phyloP scores from a whole-genome alignment of 64 coral and sea anemone species.

The Stichodactyla helianthus region DNA sequence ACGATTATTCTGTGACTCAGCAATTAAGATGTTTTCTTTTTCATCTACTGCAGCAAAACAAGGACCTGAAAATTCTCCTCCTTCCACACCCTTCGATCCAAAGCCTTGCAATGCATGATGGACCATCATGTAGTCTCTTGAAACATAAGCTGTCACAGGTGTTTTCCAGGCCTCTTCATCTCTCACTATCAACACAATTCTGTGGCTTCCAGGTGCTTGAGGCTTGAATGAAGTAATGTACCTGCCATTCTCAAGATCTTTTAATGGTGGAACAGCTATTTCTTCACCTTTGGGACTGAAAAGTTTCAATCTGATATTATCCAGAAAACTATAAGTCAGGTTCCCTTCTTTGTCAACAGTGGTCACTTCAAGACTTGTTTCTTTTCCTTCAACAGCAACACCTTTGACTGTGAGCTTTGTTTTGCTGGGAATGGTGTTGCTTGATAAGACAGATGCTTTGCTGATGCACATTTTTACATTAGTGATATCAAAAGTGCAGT shows the following conservation, averaged over 20 bases:
- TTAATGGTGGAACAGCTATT: not conserved
- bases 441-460: not conserved
- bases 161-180: not conserved
- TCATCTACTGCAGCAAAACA: not conserved
- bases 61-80: not conserved
- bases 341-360: not conserved
- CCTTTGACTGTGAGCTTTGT: not conserved
- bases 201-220: not conserved
- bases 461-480: slow-evolving; percentile 5
- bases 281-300: not conserved
- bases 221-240: not conserved
- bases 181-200: not conserved
- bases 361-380: not conserved
- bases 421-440: not conserved
- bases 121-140: not conserved
- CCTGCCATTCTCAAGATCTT: not conserved
- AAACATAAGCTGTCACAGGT: not conserved
- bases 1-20: slow-evolving; percentile 5
- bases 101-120: not conserved
- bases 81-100: not conserved
- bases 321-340: not conserved
- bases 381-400: not conserved
- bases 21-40: not conserved
- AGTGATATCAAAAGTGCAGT: slow-evolving; percentile 1
- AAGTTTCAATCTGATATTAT: not conserved